phyloP scores from a whole-genome alignment of 2,888 invertebrate species.

The Athetis lepigone region DNA sequence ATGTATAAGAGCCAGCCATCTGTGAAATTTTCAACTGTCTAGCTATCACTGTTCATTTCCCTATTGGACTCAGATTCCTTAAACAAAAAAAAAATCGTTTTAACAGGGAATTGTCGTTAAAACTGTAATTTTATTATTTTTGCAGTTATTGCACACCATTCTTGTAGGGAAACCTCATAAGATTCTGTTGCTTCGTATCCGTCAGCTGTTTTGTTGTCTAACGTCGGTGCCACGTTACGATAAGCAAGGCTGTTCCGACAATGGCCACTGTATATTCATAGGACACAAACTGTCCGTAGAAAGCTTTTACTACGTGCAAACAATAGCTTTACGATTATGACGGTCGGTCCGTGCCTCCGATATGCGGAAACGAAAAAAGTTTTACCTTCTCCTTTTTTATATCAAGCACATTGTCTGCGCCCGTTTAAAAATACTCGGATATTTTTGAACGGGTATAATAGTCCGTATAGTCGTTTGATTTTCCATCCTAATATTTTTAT shows the following conservation, averaged over 20 bases:
- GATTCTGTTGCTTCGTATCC: slow-evolving; percentile 18
- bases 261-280: slow-evolving; percentile 40
- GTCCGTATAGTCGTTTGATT: slow-evolving; percentile 22
- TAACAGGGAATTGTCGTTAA: background rate
- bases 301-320: slow-evolving; percentile 56
- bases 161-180: slow-evolving; percentile 15
- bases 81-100: background rate
- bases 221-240: slow-evolving; percentile 20
- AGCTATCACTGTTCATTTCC: too few relatives aligned
- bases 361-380: slow-evolving; percentile 46
- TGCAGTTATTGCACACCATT: background rate
- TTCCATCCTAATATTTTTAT: slow-evolving; percentile 5
- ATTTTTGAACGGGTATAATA: slow-evolving; percentile 16
- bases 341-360: slow-evolving; percentile 32
- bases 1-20: too few relatives aligned
- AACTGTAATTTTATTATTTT: slow-evolving; percentile 2
- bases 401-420: slow-evolving; percentile 22
- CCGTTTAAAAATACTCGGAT: slow-evolving; percentile 30
- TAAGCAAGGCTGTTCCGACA: slow-evolving; percentile 29
- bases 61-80: background rate
- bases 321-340: slow-evolving; percentile 57
- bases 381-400: slow-evolving; percentile 19
- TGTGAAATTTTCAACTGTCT: too few relatives aligned
- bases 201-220: slow-evolving; percentile 41
- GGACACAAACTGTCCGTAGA: slow-evolving; percentile 44